Evolutionary conservation across 1,140 invertebrate genomes (phyloP).

Genomic region (Gryllus bimaculatus): DNA sequence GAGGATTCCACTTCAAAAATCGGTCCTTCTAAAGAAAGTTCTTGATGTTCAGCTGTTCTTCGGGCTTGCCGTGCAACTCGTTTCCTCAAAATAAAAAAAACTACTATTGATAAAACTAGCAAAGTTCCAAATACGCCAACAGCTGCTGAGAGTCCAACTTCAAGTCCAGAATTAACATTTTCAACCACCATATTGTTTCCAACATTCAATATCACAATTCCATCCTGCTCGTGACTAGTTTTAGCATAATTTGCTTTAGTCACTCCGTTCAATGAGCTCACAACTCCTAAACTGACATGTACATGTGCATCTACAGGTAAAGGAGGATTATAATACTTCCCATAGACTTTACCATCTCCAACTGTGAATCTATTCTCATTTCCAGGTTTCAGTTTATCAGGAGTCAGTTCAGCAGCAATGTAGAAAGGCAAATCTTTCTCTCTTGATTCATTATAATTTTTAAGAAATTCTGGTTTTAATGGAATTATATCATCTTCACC

Average conservation of each 20-base stretch:
- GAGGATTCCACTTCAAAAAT: constrained; percentile 48
- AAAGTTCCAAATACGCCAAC: constrained; percentile 49
- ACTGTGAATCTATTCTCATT: constrained; percentile 52
- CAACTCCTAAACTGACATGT: constrained; percentile 60
- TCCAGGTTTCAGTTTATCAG: constrained; percentile 34
- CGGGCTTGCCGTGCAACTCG: constrained; percentile 36
- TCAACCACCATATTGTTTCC: constrained; percentile 10
- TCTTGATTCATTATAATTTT: constrained; percentile 47
- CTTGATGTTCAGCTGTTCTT: constrained; percentile 48
- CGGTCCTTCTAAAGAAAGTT: constrained; percentile 54
- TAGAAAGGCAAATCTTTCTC: constrained; percentile 61
- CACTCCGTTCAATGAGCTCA: constrained; percentile 54
- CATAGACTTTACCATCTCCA: constrained; percentile 63
- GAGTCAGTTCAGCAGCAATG: constrained; percentile 63
- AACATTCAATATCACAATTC: constrained; percentile 36
- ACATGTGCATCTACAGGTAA: constrained; percentile 50
- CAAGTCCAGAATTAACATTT: constrained; percentile 28
- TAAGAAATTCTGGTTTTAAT: constrained; percentile 45
- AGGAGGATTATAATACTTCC: constrained; percentile 69
- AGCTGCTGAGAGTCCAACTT: constrained; percentile 45
- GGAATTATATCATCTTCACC: constrained; percentile 43
- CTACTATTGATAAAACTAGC: constrained; percentile 45
- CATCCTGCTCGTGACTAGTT: constrained; percentile 36
- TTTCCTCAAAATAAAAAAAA: constrained; percentile 48
- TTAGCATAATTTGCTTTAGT: constrained; percentile 56